Evolutionary conservation across 2,888 invertebrate genomes (phyloP).

Genomic region (Eumerus sabulonum): DNA sequence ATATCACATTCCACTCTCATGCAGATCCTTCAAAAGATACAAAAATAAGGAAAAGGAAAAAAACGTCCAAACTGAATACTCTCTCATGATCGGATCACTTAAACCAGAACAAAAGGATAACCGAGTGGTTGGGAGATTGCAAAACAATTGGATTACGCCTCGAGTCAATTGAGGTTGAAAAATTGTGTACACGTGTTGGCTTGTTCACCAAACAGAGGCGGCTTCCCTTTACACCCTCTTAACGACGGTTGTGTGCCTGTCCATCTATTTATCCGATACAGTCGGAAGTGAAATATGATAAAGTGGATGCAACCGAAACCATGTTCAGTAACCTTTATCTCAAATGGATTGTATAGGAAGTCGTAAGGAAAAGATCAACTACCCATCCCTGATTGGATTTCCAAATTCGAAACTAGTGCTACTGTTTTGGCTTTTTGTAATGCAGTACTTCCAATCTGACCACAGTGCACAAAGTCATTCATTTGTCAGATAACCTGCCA

Average conservation of each 20-base stretch:
- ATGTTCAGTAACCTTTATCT: too few species aligned
- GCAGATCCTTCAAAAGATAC: too few species aligned
- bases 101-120: conserved; percentile 58
- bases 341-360: too few species aligned
- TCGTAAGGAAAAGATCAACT: background rate
- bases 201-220: conserved; percentile 34
- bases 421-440: too few species aligned
- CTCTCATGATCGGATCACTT: conserved; percentile 61
- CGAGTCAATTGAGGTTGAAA: conserved; percentile 50
- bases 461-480: too few species aligned
- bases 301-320: too few species aligned
- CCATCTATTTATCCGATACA: background rate
- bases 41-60: too few species aligned
- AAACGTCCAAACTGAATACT: too few species aligned
- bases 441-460: too few species aligned
- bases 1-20: too few species aligned
- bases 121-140: conserved; percentile 59
- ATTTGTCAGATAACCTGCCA: too few species aligned
- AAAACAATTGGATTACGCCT: conserved; percentile 62
- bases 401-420: background rate
- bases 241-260: conserved; percentile 1
- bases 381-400: background rate
- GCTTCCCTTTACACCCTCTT: conserved; percentile 38
- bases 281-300: conserved; percentile 53
- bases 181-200: conserved; percentile 56